phyloP scores from a whole-genome alignment of 1,140 invertebrate species.

The Drosophila micromelanica region DNA sequence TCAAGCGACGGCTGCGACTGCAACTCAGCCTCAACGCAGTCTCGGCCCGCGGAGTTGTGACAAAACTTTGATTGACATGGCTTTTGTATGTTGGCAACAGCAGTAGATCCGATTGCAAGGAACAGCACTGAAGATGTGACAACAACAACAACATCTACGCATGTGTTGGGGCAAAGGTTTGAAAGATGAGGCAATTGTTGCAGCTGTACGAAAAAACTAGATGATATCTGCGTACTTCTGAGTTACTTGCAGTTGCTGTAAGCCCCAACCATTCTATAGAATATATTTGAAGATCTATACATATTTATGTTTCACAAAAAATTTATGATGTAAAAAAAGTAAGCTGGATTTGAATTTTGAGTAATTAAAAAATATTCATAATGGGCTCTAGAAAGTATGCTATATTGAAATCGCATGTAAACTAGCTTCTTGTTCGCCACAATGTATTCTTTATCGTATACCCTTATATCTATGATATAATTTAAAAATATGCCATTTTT shows the following conservation, averaged over 20 bases:
- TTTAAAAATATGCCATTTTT: no score
- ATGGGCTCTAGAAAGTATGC: slow-evolving; percentile 34
- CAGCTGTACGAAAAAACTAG: slow-evolving; percentile 34
- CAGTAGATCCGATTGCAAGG: slow-evolving; percentile 35
- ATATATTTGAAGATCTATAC: not conserved
- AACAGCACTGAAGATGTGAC: slow-evolving; percentile 21
- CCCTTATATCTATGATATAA: no score
- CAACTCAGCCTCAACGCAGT: slow-evolving; percentile 7
- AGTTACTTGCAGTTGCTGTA: slow-evolving; percentile 2
- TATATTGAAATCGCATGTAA: not conserved
- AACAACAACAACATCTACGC: slow-evolving; percentile 3
- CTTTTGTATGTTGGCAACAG: slow-evolving; percentile 59
- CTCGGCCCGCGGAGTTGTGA: slow-evolving; percentile 42
- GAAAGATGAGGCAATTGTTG: slow-evolving; percentile 44
- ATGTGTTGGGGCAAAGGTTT: slow-evolving; percentile 16
- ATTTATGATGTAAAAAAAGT: not conserved
- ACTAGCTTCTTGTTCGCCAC: no score
- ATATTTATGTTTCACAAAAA: not conserved
- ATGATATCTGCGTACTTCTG: slow-evolving; percentile 26
- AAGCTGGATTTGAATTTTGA: not conserved
- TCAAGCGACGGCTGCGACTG: slow-evolving; percentile 38
- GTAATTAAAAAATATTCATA: not conserved
- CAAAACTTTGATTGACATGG: slow-evolving; percentile 78
- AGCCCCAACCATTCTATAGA: slow-evolving; percentile 1
- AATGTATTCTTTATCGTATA: no score